Evolutionary conservation across 2,113 vertebrate genomes (phyloP).

Genomic region (Gymnogyps californianus): DNA sequence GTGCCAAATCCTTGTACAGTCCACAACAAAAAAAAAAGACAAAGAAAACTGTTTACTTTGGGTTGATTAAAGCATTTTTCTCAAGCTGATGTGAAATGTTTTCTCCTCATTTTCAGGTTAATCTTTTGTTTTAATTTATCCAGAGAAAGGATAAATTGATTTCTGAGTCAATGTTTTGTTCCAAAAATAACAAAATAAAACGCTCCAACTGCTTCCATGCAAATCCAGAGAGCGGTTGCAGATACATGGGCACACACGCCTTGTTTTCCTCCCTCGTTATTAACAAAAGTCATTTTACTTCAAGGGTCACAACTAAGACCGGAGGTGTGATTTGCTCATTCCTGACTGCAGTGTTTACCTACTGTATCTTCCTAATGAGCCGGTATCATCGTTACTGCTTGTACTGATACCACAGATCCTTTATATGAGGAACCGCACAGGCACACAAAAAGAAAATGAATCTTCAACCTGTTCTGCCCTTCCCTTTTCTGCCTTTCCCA

Average conservation of each 20-base stretch:
- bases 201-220: background rate
- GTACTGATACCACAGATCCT: background rate
- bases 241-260: rapidly evolving
- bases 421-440: rapidly evolving
- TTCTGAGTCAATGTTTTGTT: background rate
- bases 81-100: background rate
- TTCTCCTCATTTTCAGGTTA: background rate
- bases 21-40: background rate
- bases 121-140: background rate
- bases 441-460: background rate
- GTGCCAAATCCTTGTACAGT: background rate
- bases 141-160: background rate
- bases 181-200: background rate
- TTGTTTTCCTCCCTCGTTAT: background rate
- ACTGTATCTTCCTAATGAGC: background rate
- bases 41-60: background rate
- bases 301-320: background rate
- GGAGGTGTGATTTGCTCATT: background rate
- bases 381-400: rapidly evolving
- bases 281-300: background rate
- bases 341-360: background rate
- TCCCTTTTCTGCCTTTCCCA: background rate
- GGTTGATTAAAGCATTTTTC: background rate
- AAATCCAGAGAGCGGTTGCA: background rate
- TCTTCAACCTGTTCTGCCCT: background rate